These are phyloP conservation scores for Bombus impatiens DNA, from an alignment of 1,140 invertebrate species.

Conservation along the genomic window DNA sequence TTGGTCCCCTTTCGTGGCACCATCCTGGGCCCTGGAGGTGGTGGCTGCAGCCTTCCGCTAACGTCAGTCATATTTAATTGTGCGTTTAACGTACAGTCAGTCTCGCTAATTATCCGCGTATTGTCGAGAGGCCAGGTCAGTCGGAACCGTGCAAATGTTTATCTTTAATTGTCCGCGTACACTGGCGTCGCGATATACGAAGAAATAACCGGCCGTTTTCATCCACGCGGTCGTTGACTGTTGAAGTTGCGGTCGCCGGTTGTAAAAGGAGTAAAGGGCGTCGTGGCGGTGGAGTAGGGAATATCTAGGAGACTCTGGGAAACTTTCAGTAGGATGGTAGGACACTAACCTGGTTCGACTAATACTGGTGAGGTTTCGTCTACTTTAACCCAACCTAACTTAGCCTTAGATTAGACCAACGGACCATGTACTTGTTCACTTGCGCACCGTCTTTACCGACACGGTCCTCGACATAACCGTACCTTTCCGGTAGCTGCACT, in stretches of 20 bases:
- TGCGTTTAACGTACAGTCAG: slow-evolving; percentile 8
- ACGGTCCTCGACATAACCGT: slow-evolving; percentile 63
- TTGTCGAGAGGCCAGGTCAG: background rate
- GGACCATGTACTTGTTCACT: slow-evolving; percentile 63
- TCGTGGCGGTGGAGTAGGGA: slow-evolving; percentile 16
- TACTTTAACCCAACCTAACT: slow-evolving; percentile 70
- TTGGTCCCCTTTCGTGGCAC: background rate
- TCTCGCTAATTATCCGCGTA: slow-evolving; percentile 17
- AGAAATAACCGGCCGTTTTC: slow-evolving; percentile 27
- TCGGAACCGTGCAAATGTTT: slow-evolving; percentile 24
- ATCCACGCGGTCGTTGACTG: slow-evolving; percentile 13
- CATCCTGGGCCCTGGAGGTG: no score
- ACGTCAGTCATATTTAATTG: slow-evolving; percentile 25
- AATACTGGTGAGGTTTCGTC: slow-evolving; percentile 67
- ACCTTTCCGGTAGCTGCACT: slow-evolving; percentile 59
- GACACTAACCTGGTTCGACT: slow-evolving; percentile 65
- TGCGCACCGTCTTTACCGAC: slow-evolving; percentile 48
- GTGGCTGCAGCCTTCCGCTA: background rate
- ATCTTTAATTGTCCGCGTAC: slow-evolving; percentile 7
- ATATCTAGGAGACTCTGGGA: slow-evolving; percentile 50
- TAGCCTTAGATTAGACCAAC: slow-evolving; percentile 73
- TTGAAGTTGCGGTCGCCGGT: background rate
- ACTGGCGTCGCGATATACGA: no score
- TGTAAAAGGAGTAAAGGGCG: slow-evolving; percentile 20
- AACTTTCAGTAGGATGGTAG: slow-evolving; percentile 66